Evolutionary conservation across 2,888 invertebrate genomes (phyloP).

Genomic region (Seira musarum): DNA sequence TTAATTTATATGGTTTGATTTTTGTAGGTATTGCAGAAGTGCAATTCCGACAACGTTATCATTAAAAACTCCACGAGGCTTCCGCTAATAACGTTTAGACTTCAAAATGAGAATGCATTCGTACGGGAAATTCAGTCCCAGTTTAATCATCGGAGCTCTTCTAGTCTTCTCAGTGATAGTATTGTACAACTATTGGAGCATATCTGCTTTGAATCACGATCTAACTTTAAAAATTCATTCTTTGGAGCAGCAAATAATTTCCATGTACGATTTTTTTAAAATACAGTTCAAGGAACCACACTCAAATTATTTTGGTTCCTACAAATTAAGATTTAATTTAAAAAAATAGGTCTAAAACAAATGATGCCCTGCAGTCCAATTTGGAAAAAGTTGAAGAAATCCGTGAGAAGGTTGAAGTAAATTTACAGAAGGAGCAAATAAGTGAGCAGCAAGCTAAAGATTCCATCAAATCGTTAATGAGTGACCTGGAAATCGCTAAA

Average conservation of each 20-base stretch:
- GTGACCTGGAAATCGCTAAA: constrained; percentile 64
- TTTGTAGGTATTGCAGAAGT: too few relatives aligned
- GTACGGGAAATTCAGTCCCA: constrained; percentile 68
- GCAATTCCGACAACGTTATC: too few relatives aligned
- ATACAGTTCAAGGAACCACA: neutral
- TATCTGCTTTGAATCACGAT: constrained; percentile 67
- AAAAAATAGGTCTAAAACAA: constrained; percentile 65
- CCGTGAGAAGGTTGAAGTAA: constrained; percentile 60
- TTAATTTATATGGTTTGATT: too few relatives aligned
- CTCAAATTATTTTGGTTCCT: too few relatives aligned
- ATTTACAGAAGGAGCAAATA: constrained; percentile 59
- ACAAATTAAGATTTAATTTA: too few relatives aligned
- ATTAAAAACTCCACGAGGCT: neutral
- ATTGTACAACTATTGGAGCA: constrained; percentile 68
- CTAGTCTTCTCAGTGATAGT: constrained; percentile 67
- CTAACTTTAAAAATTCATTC: constrained; percentile 63
- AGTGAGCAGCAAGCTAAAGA: constrained; percentile 61
- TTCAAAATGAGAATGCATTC: constrained; percentile 69
- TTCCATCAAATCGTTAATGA: constrained; percentile 61
- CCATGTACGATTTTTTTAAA: constrained; percentile 58
- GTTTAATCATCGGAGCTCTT: constrained; percentile 67
- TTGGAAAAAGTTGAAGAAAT: constrained; percentile 65
- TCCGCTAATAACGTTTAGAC: neutral
- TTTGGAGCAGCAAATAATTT: constrained; percentile 66
- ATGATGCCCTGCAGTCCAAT: constrained; percentile 65